These are phyloP conservation scores for Procavia capensis DNA, from an alignment of 2,113 vertebrate species.

Conservation along the genomic window DNA sequence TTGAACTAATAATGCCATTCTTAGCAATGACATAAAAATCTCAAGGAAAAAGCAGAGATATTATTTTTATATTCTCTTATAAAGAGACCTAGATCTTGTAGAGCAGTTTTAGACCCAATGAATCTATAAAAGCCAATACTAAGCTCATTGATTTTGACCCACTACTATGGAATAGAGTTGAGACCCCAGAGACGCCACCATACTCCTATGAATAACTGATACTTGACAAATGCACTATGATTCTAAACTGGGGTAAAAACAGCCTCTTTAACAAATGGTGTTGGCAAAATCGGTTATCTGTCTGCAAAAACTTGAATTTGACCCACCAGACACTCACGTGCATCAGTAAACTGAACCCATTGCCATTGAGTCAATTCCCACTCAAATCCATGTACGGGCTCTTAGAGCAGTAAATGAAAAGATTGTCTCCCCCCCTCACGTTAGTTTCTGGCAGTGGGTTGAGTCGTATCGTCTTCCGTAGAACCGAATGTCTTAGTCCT, in stretches of 20 bases:
- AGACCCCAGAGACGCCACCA: no score
- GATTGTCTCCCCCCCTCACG: rapidly evolving
- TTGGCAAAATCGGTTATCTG: no score
- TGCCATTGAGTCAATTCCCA: neutral
- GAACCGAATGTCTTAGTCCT: no score
- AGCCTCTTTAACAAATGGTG: no score
- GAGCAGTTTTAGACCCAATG: neutral
- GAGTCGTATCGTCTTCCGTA: neutral
- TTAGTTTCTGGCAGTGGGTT: neutral
- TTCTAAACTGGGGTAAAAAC: no score
- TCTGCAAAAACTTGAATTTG: no score
- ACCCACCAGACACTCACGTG: neutral
- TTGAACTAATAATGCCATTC: neutral
- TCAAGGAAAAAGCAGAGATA: neutral
- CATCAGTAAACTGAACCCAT: neutral
- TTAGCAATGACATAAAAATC: neutral
- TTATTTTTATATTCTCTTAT: neutral
- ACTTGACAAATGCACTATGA: no score
- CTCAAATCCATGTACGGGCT: neutral
- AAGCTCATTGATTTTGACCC: no score
- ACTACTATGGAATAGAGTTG: no score
- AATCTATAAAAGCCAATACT: neutral
- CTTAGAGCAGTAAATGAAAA: neutral
- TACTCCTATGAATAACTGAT: no score
- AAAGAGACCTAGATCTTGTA: neutral